phyloP scores from a whole-genome alignment of 2,113 vertebrate genomes.

The Buteo buteo region DNA sequence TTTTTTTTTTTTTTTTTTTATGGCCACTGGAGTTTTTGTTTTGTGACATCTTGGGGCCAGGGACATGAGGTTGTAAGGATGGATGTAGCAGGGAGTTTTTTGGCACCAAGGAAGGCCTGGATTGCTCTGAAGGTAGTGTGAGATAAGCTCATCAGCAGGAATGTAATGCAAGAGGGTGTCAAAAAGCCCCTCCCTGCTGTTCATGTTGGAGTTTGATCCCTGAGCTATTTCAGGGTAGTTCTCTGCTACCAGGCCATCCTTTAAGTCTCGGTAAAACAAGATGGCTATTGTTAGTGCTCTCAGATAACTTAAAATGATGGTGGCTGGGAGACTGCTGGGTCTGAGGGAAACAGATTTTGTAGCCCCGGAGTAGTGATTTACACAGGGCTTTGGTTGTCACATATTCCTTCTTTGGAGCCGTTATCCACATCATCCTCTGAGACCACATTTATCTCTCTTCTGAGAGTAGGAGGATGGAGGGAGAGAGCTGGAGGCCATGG shows the following conservation, averaged over 20 bases:
- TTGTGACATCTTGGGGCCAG: background rate
- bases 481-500: background rate
- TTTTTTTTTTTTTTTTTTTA: background rate
- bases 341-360: background rate
- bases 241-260: background rate
- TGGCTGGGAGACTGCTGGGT: background rate
- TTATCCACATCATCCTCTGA: background rate
- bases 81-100: background rate
- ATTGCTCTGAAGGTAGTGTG: background rate
- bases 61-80: background rate
- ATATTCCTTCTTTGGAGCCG: background rate
- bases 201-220: background rate
- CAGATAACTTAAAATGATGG: background rate
- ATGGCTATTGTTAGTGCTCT: background rate
- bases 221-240: background rate
- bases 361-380: background rate
- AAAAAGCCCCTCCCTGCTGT: background rate
- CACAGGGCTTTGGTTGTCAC: background rate
- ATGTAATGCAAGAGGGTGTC: background rate
- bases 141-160: background rate
- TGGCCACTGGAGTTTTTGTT: background rate
- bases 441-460: fast-evolving
- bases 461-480: background rate
- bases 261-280: background rate
- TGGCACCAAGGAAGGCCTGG: background rate